Percentiles rank a stretch among this genome's conserved stretches.
phyloP scores from a whole-genome alignment of 2,113 vertebrate genomes.

The Megalops atlanticus region DNA sequence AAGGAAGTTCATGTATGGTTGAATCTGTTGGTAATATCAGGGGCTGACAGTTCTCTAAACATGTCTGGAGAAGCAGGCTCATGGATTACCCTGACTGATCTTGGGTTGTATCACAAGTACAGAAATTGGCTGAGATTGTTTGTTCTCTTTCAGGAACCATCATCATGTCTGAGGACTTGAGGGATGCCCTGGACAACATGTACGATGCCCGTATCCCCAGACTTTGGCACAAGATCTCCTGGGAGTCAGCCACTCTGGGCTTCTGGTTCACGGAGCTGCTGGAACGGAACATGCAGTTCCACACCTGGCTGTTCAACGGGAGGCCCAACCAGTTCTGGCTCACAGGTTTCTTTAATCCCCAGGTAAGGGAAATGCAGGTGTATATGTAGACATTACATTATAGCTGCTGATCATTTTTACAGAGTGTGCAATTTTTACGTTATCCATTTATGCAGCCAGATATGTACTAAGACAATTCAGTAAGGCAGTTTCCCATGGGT shows the following conservation, averaged over 20 bases:
- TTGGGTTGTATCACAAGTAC: neutral
- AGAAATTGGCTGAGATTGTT: neutral
- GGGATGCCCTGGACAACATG: constrained; percentile 79
- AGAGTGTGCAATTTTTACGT: no score
- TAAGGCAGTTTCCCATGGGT: no score
- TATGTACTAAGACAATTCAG: no score
- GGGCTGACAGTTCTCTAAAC: no score
- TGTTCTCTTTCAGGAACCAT: constrained; percentile 67
- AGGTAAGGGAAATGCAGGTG: constrained; percentile 55
- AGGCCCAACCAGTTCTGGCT: constrained; percentile 80
- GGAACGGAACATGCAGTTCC: constrained; percentile 81
- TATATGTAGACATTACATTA: no score
- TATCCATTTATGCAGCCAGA: no score
- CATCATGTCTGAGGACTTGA: constrained; percentile 82
- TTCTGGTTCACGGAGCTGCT: constrained; percentile 86
- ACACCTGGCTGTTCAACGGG: constrained; percentile 70
- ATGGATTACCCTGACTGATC: neutral
- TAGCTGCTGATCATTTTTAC: no score
- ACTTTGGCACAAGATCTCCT: constrained; percentile 78
- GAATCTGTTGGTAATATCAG: no score
- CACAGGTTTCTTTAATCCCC: constrained; percentile 83
- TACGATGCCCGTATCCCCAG: constrained; percentile 77
- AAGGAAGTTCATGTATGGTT: no score
- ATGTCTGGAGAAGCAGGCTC: no score
- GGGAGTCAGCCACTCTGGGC: constrained; percentile 77